These are phyloP conservation scores for Drosophila percnosoma DNA, from an alignment of 2,888 invertebrate species.

Conservation along the genomic window DNA sequence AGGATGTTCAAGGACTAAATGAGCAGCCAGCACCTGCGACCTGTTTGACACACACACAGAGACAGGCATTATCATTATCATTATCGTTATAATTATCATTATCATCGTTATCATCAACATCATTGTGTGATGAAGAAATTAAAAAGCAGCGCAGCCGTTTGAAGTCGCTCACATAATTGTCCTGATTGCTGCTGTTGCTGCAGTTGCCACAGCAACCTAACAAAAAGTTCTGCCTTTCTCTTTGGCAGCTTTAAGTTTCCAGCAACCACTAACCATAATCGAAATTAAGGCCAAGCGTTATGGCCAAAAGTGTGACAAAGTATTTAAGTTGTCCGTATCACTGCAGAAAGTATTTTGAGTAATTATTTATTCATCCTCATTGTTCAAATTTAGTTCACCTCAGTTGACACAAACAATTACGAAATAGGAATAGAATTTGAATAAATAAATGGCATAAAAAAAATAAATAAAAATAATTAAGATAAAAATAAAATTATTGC, in stretches of 20 bases:
- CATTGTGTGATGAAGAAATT: slow-evolving; percentile 47
- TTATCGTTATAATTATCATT: slow-evolving; percentile 25
- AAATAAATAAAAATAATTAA: neutral
- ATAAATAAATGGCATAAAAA: too few relatives aligned
- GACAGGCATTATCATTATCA: slow-evolving; percentile 4
- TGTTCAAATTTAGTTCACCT: neutral
- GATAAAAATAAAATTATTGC: neutral
- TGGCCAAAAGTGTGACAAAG: slow-evolving; percentile 27
- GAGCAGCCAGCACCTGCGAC: slow-evolving; percentile 54
- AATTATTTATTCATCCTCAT: neutral
- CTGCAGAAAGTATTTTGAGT: neutral
- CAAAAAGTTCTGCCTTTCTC: neutral
- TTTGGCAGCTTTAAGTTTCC: slow-evolving; percentile 22
- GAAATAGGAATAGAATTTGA: neutral
- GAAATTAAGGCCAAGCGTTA: slow-evolving; percentile 9
- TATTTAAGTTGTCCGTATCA: slow-evolving; percentile 6
- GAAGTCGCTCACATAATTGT: slow-evolving; percentile 64
- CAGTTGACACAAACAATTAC: neutral
- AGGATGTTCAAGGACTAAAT: slow-evolving; percentile 45
- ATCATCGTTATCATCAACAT: slow-evolving; percentile 27
- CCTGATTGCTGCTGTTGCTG: slow-evolving; percentile 14
- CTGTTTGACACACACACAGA: slow-evolving; percentile 54
- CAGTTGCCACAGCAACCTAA: slow-evolving; percentile 20
- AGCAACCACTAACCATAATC: slow-evolving; percentile 10
- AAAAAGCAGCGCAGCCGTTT: slow-evolving; percentile 65